Percentiles rank a stretch among this genome's conserved stretches.
phyloP scores from a whole-genome alignment of 2,888 invertebrate genomes.

The Shargacucullia verbasci region DNA sequence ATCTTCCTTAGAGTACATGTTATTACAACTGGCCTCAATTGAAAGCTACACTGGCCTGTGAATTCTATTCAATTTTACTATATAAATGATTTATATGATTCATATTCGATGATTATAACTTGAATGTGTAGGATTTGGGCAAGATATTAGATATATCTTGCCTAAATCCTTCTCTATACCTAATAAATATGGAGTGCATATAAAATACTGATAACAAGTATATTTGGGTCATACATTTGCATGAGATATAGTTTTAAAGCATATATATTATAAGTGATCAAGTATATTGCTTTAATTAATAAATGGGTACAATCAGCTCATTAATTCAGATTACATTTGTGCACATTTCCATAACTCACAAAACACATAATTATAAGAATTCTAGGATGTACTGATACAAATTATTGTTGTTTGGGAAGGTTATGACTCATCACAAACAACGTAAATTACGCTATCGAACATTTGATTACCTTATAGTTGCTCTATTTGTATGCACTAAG shows the following conservation, averaged over 20 bases:
- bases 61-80: no score
- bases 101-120: no score
- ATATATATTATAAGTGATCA: not conserved
- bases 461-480: slow-evolving; percentile 3
- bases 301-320: no score
- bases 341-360: not conserved
- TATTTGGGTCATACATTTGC: not conserved
- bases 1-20: no score
- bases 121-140: no score
- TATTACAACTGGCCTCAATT: no score
- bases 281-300: no score
- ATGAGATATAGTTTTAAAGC: not conserved
- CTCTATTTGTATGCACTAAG: slow-evolving; percentile 7
- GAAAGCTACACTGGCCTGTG: no score
- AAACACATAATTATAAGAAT: not conserved
- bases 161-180: not conserved
- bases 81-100: no score
- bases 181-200: not conserved
- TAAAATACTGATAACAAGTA: slow-evolving; percentile 2
- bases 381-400: slow-evolving; percentile 6
- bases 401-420: slow-evolving; percentile 36
- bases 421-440: slow-evolving; percentile 43
- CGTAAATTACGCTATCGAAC: slow-evolving; percentile 2
- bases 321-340: not conserved
- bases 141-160: no score